Evolutionary conservation across 1,140 invertebrate genomes (phyloP), one percentile per base, ranked within the genome.

Genomic region (Drosophila nebulosa): DNA sequence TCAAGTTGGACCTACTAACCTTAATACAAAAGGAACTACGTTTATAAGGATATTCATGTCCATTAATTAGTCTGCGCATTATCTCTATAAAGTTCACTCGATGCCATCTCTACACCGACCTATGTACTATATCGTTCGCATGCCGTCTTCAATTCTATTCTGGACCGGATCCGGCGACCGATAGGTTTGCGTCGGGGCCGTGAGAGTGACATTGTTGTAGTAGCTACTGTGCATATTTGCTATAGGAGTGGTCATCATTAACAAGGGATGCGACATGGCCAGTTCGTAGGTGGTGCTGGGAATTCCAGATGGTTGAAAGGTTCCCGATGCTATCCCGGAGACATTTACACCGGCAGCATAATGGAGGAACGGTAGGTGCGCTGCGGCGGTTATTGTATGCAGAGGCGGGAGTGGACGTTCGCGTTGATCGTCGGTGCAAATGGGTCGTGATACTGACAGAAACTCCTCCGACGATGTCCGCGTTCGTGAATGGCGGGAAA

Each of bases 121-220:
- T n/a, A n/a, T n/a, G n/a, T 26, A 55, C 61, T 86, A 85, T 65
- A 88, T 86, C 22, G 83, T 85, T 75, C 81, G 78, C 81, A 85
- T 88, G 42, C 85, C 83, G 64, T 85, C 74, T 70, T 77, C 85
- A 63, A 85, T 75, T 88, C 83, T 86, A 81, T 52, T 88, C 64
- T 86, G 81, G 53, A 68, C 83, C 62, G n/a, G n/a, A n/a, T 85
- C 81, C 16, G 81, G 69, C 24, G 70, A 63, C 27, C 83, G 69
- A 64, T 88, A 86, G 26, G 69, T 56, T 66, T 86, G 81, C 46
- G 78, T 62, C 64, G 81, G 83, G 32, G 81, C 74, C 61, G 81
- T 69, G 2, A 85, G 76, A 21, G 81, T 55, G 26, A 89, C 76
- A 18, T 83, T 88, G 10, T 88, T 89, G 22, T 78, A 88, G 61